Base-by-base conservation (phyloP, 2,888 invertebrate genomes). In the Heliconius charithonia region DNA sequence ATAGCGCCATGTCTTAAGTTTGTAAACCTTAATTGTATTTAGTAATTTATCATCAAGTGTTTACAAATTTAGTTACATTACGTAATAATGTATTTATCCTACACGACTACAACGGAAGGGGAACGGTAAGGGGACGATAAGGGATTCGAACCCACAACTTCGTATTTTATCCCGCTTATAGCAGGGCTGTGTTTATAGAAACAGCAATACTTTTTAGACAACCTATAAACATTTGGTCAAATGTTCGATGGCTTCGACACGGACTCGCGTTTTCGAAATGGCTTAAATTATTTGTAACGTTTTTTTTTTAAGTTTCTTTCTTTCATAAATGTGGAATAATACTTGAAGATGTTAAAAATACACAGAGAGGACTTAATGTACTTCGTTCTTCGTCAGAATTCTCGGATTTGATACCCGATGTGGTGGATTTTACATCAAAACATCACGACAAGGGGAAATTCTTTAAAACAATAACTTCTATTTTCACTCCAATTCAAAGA, bases 401-500 rank as follows among this genome's bases (percentile, higher is more conserved):
- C 16, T 19, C 19, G 6, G 16, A 45, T 16, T 45, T 25, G 27
- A 63, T 13, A 19, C 62, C 13, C 13, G 13, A 25, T 13, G 25
- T 25, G 3, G 25, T 10, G 25, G 62, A 9, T 62, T 27, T 62
- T 4, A 62, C 13, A 62, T 56, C 12, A 27, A 27, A 62, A 62
- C 62, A 12, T n/a, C 4, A 25, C 12, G 13, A 62, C 27, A 62
- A 62, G n/a, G 10, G 13, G 1, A 13, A 62, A 62, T 66, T 66
- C 66, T 10, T 66, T 32, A 22, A 22, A 67, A 37, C 37, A 62
- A 63, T 74, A 65, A 41, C 22, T 22, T 25, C 1, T 22, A 71
- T 71, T 56, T 32, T 32, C 27, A 22, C 13, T 45, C 19, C 22
- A 72, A 65, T 72, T 77, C 37, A 22, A 77, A 65, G 63, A 45